These are phyloP conservation scores for Tridacna crocea DNA, from an alignment of 2,888 invertebrate genomes.

Conservation along the genomic window DNA sequence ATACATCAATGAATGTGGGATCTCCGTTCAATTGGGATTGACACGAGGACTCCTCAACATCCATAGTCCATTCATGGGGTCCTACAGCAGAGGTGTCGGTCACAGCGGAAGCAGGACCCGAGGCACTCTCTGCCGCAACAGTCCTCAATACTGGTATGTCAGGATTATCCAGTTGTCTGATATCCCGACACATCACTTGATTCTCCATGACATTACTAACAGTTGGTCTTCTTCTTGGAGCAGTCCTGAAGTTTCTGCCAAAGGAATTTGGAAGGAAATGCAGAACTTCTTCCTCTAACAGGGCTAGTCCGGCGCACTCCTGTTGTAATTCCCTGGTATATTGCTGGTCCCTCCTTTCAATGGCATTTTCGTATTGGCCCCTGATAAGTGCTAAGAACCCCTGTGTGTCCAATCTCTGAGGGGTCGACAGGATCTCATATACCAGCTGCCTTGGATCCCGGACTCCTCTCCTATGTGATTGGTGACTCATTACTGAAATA, in stretches of 20 bases:
- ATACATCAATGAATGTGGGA: not conserved
- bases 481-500: not conserved
- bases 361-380: conserved; percentile 4
- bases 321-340: conserved; percentile 3
- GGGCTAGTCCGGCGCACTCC: not conserved
- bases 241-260: conserved; percentile 3
- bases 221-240: not conserved
- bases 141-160: not conserved
- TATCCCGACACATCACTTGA: not conserved
- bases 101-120: no score
- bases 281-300: not conserved
- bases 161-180: conserved; percentile 2
- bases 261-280: not conserved
- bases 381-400: not conserved
- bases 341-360: not conserved
- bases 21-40: not conserved
- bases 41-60: not conserved
- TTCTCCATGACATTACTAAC: not conserved
- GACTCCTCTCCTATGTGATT: no score
- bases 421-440: no score
- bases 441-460: no score
- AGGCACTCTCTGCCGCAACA: not conserved
- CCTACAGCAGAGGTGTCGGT: not conserved
- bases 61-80: not conserved
- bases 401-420: not conserved